These are phyloP conservation scores for Sprattus sprattus DNA, from an alignment of 2,113 vertebrate genomes.

Conservation along the genomic window DNA sequence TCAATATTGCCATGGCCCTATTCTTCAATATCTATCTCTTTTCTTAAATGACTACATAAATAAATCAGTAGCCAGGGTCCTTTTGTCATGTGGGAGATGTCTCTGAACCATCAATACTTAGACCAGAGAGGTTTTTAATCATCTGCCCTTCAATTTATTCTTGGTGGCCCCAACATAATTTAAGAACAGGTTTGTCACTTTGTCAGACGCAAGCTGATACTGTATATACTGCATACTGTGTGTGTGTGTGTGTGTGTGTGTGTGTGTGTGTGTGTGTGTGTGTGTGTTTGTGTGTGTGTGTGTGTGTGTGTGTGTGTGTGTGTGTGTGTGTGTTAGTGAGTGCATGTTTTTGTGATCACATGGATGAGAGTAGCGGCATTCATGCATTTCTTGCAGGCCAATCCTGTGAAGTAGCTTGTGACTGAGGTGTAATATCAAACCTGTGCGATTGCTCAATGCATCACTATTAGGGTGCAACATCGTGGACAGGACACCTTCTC, in stretches of 20 bases:
- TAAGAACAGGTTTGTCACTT: conserved; percentile 15
- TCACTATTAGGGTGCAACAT: conserved; percentile 34
- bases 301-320: conserved; percentile 6
- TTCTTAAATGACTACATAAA: conserved; percentile 3
- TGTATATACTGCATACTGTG: neutral
- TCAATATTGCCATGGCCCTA: neutral
- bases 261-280: neutral
- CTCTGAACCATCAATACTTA: conserved; percentile 39
- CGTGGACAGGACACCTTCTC: neutral
- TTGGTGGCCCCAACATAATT: neutral
- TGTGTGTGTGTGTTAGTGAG: neutral
- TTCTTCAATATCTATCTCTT: conserved; percentile 17
- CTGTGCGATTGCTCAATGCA: conserved; percentile 22
- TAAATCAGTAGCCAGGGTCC: conserved; percentile 27
- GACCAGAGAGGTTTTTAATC: conserved; percentile 36
- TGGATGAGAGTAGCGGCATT: conserved; percentile 4
- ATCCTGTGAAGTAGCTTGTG: conserved; percentile 25
- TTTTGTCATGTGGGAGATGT: conserved; percentile 21
- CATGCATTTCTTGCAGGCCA: conserved; percentile 30
- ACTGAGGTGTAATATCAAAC: conserved; percentile 23
- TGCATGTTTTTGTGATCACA: neutral
- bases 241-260: neutral
- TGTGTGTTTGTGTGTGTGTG: neutral
- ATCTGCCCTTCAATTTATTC: conserved; percentile 33
- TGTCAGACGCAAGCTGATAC: conserved; percentile 2